Evolutionary conservation across 2,113 vertebrate genomes (phyloP), one percentile per base, ranked within the genome.

Genomic region (Burhinus bistriatus): DNA sequence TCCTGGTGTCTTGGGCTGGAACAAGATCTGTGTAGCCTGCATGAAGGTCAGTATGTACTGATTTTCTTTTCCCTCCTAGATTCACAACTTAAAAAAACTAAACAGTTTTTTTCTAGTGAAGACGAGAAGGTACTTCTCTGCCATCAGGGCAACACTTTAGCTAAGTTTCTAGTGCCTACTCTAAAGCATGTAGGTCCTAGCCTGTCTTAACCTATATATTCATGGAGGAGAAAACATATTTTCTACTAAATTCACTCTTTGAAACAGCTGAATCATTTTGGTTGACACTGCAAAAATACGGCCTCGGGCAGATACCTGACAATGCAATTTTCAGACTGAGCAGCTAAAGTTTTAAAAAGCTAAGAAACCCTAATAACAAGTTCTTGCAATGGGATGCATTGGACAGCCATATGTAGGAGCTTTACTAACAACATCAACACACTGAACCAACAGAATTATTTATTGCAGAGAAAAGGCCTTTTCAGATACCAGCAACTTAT

Each of bases 221-320:
- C 16, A 51, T 27, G 23, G 8, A 75, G 2, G 6, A 83, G 18
- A 92, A 89, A 84, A 87, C 3, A 51, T 58, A n/a, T 88, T 96
- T 93, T 52, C 36, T 36, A 30, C 26, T 66, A 55, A 95, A 80
- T 51, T 81, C 7, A 40, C 86, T 86, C 22, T 65, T 66, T 69
- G 34, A 94, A 96, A 90, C 58, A 92, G 71, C 44, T 83, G 90
- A 93, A 64, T 86, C 86, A 64, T 65, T 93, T 55, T 87, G 27
- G n/a, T 68, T 87, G 72, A 75, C 72, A 82, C 32, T 69, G 61
- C 61, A 83, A 94, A 93, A 61, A 87, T 49, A 71, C 16, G 83
- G 73, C 89, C 62, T 82, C 2, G 15, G 44, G 87, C 52, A 87
- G 47, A 82, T 49, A 89, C 61, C 73, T 76, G 77, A 89, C 65